Conservation (phyloP, 2,888 invertebrate genomes). For the Cantharis rufa region DNA sequence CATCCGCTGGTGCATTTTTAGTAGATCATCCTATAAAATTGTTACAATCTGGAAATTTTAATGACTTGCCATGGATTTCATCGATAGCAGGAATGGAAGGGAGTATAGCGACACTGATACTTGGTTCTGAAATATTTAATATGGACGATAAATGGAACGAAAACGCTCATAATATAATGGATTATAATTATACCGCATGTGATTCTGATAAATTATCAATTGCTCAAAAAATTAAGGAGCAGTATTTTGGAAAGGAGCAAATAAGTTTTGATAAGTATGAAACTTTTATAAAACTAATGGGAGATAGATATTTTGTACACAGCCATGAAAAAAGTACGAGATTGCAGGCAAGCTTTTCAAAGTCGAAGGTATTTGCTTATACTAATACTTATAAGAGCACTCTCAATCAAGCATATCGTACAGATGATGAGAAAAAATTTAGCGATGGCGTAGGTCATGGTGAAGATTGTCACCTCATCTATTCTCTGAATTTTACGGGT, state of each 20-base stretch:
- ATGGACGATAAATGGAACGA: slow-evolving; percentile 44
- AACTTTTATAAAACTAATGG: neutral
- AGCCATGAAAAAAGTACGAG: neutral
- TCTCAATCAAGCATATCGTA: neutral
- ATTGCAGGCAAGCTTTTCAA: neutral
- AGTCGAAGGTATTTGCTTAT: neutral
- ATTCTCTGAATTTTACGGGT: neutral
- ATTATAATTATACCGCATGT: slow-evolving; percentile 42
- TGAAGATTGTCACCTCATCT: neutral
- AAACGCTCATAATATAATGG: slow-evolving; percentile 39
- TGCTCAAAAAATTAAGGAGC: slow-evolving; percentile 38
- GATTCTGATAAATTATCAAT: slow-evolving; percentile 32
- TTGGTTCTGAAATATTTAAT: slow-evolving; percentile 43
- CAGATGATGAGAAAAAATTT: neutral
- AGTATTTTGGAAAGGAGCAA: slow-evolving; percentile 37
- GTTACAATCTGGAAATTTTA: slow-evolving; percentile 61
- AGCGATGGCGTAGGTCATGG: neutral
- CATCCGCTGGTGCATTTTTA: slow-evolving; percentile 60
- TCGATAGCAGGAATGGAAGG: slow-evolving; percentile 72
- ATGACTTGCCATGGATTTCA: slow-evolving; percentile 68
- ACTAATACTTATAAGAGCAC: neutral
- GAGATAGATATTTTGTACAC: neutral
- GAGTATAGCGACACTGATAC: slow-evolving; percentile 42
- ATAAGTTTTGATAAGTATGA: neutral
- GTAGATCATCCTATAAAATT: slow-evolving; percentile 64